Conservation (phyloP, 2,888 invertebrate species). For the Conops quadrifasciatus region DNA sequence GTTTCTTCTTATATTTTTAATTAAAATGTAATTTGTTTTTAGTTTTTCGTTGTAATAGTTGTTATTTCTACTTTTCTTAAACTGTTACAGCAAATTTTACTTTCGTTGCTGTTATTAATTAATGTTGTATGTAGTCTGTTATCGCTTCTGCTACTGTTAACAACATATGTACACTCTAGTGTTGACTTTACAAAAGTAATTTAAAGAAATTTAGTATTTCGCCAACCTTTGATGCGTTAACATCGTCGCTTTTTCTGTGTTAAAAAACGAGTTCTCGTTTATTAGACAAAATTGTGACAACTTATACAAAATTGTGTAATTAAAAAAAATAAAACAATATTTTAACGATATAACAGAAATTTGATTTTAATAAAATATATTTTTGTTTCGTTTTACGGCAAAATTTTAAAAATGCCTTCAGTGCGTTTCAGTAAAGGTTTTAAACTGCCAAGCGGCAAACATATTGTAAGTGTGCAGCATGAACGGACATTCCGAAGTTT, state of each 20-base stretch:
- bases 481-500: too few relatives aligned
- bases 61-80: neutral
- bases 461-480: slow-evolving; percentile 36
- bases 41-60: too few relatives aligned
- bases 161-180: slow-evolving; percentile 27
- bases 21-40: too few relatives aligned
- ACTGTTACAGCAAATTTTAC: too few relatives aligned
- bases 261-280: too few relatives aligned
- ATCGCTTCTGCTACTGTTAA: neutral
- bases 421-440: slow-evolving; percentile 56
- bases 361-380: neutral
- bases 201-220: slow-evolving; percentile 26
- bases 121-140: neutral
- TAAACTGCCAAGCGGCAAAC: slow-evolving; percentile 48
- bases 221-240: slow-evolving; percentile 28
- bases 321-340: neutral
- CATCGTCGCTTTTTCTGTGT: neutral
- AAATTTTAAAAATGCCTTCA: slow-evolving; percentile 53
- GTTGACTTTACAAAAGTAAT: neutral
- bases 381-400: slow-evolving; percentile 11
- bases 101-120: neutral
- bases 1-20: too few relatives aligned
- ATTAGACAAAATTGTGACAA: too few relatives aligned
- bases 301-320: neutral
- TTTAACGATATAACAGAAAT: neutral